phyloP scores from a whole-genome alignment of 2,888 invertebrate species.

The Caenorhabditis sp. region DNA sequence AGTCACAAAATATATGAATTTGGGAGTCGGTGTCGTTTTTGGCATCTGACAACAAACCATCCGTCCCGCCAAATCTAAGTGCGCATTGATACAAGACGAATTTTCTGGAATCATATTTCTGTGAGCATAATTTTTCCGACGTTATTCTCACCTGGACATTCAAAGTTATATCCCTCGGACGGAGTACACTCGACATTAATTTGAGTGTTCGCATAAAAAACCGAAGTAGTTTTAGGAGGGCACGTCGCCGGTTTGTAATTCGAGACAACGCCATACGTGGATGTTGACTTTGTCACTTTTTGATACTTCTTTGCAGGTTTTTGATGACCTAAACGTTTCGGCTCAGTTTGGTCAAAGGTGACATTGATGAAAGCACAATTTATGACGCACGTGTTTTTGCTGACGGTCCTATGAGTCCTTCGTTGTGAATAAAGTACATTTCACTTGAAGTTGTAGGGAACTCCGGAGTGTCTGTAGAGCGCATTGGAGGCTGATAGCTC shows the following conservation, averaged over 20 bases:
- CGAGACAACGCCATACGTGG: slow-evolving; percentile 53
- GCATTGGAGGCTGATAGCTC: slow-evolving; percentile 9
- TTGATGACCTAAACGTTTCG: slow-evolving; percentile 34
- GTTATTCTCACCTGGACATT: slow-evolving; percentile 56
- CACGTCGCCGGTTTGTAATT: slow-evolving; percentile 56
- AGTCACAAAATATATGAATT: slow-evolving; percentile 50
- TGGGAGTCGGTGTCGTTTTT: slow-evolving; percentile 50
- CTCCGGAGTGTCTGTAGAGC: not conserved
- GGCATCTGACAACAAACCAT: slow-evolving; percentile 60
- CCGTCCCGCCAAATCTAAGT: slow-evolving; percentile 55
- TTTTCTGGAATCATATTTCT: slow-evolving; percentile 19
- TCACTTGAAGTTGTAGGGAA: not conserved
- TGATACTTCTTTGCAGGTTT: slow-evolving; percentile 38
- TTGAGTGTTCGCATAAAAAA: slow-evolving; percentile 63
- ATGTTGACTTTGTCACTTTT: slow-evolving; percentile 55
- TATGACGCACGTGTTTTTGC: slow-evolving; percentile 15
- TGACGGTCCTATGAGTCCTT: slow-evolving; percentile 34
- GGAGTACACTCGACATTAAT: slow-evolving; percentile 63
- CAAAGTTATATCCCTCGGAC: slow-evolving; percentile 49
- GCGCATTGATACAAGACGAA: slow-evolving; percentile 49
- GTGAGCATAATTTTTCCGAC: too few species aligned
- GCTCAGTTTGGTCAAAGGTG: not conserved
- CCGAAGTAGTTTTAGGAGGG: slow-evolving; percentile 43
- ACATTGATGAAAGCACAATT: not conserved
- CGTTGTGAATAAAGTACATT: slow-evolving; percentile 43